Evolutionary conservation across 2,888 invertebrate genomes (phyloP), one percentile per base, ranked within the genome.

Genomic region (Willowsia nigromaculata): DNA sequence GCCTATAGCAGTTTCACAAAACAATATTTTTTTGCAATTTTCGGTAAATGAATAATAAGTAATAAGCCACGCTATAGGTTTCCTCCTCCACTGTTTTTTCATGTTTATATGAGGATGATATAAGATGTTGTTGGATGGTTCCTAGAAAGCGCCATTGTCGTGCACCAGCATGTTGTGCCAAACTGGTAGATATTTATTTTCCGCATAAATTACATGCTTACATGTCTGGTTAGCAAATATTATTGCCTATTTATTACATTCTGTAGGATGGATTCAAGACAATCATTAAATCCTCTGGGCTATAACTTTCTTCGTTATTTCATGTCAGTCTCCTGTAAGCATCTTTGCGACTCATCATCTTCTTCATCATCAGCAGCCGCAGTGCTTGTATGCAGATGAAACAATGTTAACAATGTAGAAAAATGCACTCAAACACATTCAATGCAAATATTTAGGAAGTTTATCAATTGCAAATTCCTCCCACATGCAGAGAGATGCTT

Each of bases 231-330:
- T 50, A 87, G 65, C 82, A 71, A 80, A 85, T 78, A 65, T 85
- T 85, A 85, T 85, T 85, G 78, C 78, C 85, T 85, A 85, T 85
- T 78, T 85, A 76, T 85, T 85, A 78, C 78, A 78, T 37, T 56
- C 25, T 78, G 74, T 78, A 56, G 53, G 37, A 78, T 78, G 22
- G 56, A 78, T 78, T 76, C n/a, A 56, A 78, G 56, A 74, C 30
- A 37, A 56, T 78, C 53, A 78, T 74, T 56, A 78, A 78, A 78
- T 78, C 56, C 78, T 78, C 22, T 40, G 78, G 78, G 33, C 53
- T 37, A 78, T 33, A 78, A 56, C 78, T 78, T 78, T 78, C 78
- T 78, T 78, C 37, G 56, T 78, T 78, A 37, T 53, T 78, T 56
- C 56, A 25, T 56, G 56, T 78, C 37, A n/a, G n/a, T 78, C 1